A percentile compares a stretch with the other conserved stretches of the same genome.
Conservation (phyloP, 2,797 vertebrate genomes). For the Pithecia hirsuta region DNA sequence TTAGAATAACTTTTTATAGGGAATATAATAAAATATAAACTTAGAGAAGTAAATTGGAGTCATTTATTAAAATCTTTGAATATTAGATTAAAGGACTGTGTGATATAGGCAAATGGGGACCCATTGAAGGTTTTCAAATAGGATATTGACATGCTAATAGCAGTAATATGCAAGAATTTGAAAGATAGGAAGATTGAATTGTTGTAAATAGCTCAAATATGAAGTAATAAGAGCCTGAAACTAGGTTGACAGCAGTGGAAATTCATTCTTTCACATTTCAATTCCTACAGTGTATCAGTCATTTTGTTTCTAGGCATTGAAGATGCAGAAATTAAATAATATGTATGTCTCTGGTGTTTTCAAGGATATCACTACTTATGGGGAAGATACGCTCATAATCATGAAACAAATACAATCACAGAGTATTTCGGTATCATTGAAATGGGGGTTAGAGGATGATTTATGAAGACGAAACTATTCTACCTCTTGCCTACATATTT, state of each 20-base stretch:
- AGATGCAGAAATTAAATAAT: background rate
- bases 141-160: background rate
- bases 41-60: background rate
- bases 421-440: background rate
- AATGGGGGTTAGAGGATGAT: background rate
- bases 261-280: constrained; percentile 1
- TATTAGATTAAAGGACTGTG: background rate
- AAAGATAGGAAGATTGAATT: background rate
- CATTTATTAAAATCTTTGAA: background rate
- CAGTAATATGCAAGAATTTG: constrained; percentile 8
- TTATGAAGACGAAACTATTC: background rate
- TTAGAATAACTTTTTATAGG: background rate
- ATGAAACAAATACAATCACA: background rate
- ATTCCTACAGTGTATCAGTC: background rate
- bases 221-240: background rate
- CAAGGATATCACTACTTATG: background rate
- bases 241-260: background rate
- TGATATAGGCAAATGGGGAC: background rate
- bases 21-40: background rate
- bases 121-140: background rate
- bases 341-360: background rate
- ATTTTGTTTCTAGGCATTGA: background rate
- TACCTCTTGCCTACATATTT: background rate
- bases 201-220: background rate
- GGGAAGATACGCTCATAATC: background rate